Conservation (phyloP, 1,140 invertebrate species). For the Periplaneta americana region DNA sequence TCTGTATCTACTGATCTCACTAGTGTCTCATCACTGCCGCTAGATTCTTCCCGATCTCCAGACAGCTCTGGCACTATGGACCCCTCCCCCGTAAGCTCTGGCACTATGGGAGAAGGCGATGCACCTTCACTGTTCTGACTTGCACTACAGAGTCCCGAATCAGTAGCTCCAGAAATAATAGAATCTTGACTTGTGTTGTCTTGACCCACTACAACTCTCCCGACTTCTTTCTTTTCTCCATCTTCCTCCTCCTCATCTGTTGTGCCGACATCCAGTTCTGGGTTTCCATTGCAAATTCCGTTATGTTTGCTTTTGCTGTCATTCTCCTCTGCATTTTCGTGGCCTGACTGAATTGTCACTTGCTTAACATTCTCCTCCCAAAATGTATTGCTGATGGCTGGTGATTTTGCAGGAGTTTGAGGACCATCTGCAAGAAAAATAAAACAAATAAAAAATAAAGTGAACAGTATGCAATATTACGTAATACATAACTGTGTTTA, state of each 20-base stretch:
- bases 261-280: too few relatives aligned
- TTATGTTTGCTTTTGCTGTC: too few relatives aligned
- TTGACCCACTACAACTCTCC: background rate
- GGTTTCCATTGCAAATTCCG: too few relatives aligned
- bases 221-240: background rate
- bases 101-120: constrained; percentile 2
- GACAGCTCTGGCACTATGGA: background rate
- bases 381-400: background rate
- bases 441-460: too few relatives aligned
- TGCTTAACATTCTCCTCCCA: background rate
- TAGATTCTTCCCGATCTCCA: background rate
- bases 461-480: too few relatives aligned
- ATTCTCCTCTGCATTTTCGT: too few relatives aligned
- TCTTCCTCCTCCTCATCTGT: background rate
- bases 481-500: too few relatives aligned
- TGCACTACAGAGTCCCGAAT: constrained; percentile 19
- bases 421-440: background rate
- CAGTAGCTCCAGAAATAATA: constrained; percentile 16
- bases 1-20: background rate
- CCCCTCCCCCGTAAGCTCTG: background rate
- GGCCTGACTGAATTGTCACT: too few relatives aligned
- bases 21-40: background rate
- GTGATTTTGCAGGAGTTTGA: background rate
- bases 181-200: constrained; percentile 19
- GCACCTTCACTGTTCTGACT: constrained; percentile 14